A percentile compares a stretch with the other conserved stretches of the same genome.
Conservation (phyloP, 92 coral and sea anemone species). For the Palythoa caribaeorum region DNA sequence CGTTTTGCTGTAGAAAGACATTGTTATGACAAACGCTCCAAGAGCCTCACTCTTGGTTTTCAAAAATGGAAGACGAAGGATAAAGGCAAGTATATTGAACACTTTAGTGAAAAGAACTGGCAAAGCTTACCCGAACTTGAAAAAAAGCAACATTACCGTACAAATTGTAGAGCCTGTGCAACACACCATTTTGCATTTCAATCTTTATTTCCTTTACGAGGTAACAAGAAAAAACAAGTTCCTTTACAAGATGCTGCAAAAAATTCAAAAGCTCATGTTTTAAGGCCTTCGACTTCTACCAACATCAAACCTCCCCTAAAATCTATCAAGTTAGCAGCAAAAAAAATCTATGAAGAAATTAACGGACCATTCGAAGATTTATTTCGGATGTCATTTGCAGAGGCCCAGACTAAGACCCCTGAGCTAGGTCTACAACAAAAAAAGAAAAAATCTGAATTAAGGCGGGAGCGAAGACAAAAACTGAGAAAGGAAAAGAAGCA, state of each 20-base stretch:
- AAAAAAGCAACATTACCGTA: constrained; percentile 16
- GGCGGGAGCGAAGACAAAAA: constrained; percentile 46
- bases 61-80: constrained; percentile 25
- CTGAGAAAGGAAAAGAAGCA: constrained; percentile 46
- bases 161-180: constrained; percentile 9
- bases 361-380: constrained; percentile 54
- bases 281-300: constrained; percentile 26
- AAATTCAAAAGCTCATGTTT: constrained; percentile 1
- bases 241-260: constrained; percentile 6
- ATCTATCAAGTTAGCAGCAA: constrained; percentile 48
- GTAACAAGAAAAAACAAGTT: constrained; percentile 24
- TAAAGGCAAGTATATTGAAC: constrained; percentile 22
- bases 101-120: constrained; percentile 33
- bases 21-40: constrained; percentile 15
- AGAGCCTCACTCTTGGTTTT: not conserved
- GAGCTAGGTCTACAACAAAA: constrained; percentile 55
- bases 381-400: constrained; percentile 58
- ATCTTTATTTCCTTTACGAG: constrained; percentile 29
- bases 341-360: constrained; percentile 38
- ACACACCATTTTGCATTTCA: constrained; percentile 12
- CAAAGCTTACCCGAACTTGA: constrained; percentile 16
- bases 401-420: constrained; percentile 58
- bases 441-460: constrained; percentile 42
- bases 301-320: constrained; percentile 40
- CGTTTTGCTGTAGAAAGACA: constrained; percentile 21